A percentile compares a stretch with the other conserved stretches of the same genome.
These are phyloP conservation scores for Paraplagusia blochii DNA, from an alignment of 2,113 vertebrate species.

Conservation along the genomic window DNA sequence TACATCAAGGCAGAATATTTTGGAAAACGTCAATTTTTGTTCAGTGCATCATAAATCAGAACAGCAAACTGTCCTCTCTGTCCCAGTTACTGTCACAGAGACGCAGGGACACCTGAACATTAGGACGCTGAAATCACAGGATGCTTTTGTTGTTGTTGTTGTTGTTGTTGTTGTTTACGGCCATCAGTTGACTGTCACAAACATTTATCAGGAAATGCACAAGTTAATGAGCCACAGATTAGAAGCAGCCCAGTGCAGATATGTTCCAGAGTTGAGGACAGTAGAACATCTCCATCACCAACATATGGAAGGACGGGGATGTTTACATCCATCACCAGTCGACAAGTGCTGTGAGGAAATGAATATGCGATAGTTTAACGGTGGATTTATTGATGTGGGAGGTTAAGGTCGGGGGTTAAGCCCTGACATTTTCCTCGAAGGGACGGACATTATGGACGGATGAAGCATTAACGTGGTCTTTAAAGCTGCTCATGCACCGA, in stretches of 20 bases:
- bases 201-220: no score
- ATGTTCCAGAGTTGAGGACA: background rate
- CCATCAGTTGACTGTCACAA: no score
- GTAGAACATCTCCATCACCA: slow-evolving; percentile 3
- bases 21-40: no score
- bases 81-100: no score
- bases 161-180: no score
- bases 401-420: slow-evolving; percentile 7
- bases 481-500: background rate
- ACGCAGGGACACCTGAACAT: no score
- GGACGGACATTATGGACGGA: background rate
- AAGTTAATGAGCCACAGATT: no score
- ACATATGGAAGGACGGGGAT: slow-evolving; percentile 29
- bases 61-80: no score
- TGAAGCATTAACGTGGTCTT: background rate
- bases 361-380: background rate
- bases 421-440: background rate
- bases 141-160: no score
- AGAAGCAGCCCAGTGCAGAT: background rate
- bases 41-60: no score
- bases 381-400: background rate
- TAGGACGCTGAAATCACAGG: no score
- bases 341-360: slow-evolving; percentile 12
- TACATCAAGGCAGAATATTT: no score
- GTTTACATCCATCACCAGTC: slow-evolving; percentile 12